A percentile compares a stretch with the other conserved stretches of the same genome.
phyloP scores from a whole-genome alignment of 2,113 vertebrate genomes.

The Ahaetulla prasina region DNA sequence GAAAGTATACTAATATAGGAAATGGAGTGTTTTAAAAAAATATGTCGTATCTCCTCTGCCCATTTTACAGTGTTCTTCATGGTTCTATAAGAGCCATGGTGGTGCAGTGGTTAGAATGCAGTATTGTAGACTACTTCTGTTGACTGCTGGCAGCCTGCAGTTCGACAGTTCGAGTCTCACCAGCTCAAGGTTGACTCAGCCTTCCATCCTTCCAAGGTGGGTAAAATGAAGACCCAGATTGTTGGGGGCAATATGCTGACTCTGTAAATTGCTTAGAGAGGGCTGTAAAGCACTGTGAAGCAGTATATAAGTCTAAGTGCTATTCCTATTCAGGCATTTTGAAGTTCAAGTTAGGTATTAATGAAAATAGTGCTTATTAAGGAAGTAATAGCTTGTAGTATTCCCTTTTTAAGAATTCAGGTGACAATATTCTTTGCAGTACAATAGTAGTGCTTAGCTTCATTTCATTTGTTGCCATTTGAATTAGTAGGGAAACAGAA shows the following conservation, averaged over 20 bases:
- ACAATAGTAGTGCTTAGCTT: not conserved
- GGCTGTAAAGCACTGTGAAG: too few relatives aligned
- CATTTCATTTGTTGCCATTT: not conserved
- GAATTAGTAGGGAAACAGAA: not conserved
- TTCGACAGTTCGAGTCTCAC: too few relatives aligned
- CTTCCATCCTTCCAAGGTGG: too few relatives aligned
- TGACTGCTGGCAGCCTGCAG: too few relatives aligned
- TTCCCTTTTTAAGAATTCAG: not conserved
- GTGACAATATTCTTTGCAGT: not conserved
- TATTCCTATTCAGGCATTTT: not conserved
- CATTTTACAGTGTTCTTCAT: not conserved
- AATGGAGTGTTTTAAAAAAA: not conserved
- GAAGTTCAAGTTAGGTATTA: not conserved
- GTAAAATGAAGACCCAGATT: too few relatives aligned
- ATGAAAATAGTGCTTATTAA: not conserved
- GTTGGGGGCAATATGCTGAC: too few relatives aligned
- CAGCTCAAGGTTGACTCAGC: too few relatives aligned
- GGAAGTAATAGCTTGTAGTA: not conserved
- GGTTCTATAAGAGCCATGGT: too few relatives aligned
- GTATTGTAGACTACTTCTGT: too few relatives aligned
- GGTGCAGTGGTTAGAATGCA: too few relatives aligned
- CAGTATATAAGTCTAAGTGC: too few relatives aligned
- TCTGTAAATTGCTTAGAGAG: too few relatives aligned
- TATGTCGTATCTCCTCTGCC: not conserved
- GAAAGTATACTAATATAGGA: not conserved